Base-by-base conservation (phyloP, 2,888 invertebrate genomes). In the Orthosia incerta region DNA sequence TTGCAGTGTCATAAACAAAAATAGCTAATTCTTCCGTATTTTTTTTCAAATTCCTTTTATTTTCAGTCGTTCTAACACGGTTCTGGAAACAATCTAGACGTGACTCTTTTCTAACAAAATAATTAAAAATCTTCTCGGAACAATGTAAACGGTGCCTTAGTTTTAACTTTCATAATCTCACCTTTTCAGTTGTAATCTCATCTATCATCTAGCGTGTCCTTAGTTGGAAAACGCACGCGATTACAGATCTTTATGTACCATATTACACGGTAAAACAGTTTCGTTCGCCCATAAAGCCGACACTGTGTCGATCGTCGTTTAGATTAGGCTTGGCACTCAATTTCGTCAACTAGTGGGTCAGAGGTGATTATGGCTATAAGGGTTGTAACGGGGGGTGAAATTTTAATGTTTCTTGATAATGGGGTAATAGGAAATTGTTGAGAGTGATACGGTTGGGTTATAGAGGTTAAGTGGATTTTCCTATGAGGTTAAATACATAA, bases 251-350 rank as follows among this genome's bases (percentile, higher is more conserved):
- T 89, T 89, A 91, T 89, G 82, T 68, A 74, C 67, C 69, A 86
- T 83, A 89, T 90, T 89, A 91, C 88, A 88, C 86, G 89, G 82
- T 85, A 85, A 87, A 86, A 87, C 87, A 71, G 80, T 79, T 83
- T 61, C 72, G 55, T 51, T 59, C 62, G 82, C 77, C 86, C 83
- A 86, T 90, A 88, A 90, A 88, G 51, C 75, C 85, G 79, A 79
- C 85, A 79, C 86, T 80, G 85, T 89, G 89, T 85, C 80, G 93
- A 92, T 92, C 76, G 87, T 88, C 87, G 90, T 89, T 91, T 86
- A 90, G 92, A 92, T 92, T 88, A 60, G 67, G 83, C 82, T 87
- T 82, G 89, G 87, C 90, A 91, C 92, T 89, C 89, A 89, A 91
- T 91, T 91, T 89, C 86, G 90, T 89, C 90, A 85, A 83, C 76